These are phyloP conservation scores for Agapostemon virescens DNA, from an alignment of 2,888 invertebrate species.

Conservation along the genomic window DNA sequence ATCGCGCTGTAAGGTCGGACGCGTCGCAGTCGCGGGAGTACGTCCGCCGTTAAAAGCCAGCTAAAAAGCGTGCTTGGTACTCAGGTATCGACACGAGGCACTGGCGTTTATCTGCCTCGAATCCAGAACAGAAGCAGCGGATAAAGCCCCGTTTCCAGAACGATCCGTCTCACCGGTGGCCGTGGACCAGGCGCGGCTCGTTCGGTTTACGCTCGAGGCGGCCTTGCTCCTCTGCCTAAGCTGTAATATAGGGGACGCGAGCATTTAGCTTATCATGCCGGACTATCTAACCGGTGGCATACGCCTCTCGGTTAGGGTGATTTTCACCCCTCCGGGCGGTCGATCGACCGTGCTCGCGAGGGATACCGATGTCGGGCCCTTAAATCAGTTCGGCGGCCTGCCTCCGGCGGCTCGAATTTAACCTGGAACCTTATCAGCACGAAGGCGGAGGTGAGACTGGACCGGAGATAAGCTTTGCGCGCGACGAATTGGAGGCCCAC, in stretches of 20 bases:
- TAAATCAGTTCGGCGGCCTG: conserved; percentile 77
- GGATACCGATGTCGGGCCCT: conserved; percentile 58
- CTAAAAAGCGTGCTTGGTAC: not conserved
- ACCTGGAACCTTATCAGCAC: conserved; percentile 73
- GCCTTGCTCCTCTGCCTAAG: conserved; percentile 33
- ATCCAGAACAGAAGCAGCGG: conserved; percentile 43
- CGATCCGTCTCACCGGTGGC: conserved; percentile 54
- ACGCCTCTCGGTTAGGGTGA: conserved; percentile 71
- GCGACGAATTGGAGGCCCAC: conserved; percentile 50
- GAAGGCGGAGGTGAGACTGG: conserved; percentile 60
- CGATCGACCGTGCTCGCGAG: conserved; percentile 31
- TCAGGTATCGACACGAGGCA: conserved; percentile 1
- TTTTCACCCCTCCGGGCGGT: conserved; percentile 66
- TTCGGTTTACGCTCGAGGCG: conserved; percentile 63
- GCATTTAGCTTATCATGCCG: conserved; percentile 78
- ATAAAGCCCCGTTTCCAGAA: conserved; percentile 27
- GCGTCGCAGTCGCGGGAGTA: not conserved
- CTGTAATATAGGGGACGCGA: conserved; percentile 71
- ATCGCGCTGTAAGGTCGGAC: not conserved
- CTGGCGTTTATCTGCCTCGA: conserved; percentile 29
- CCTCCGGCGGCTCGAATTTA: conserved; percentile 75
- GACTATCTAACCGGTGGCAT: conserved; percentile 77
- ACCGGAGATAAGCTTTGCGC: conserved; percentile 69
- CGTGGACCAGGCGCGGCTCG: conserved; percentile 34
- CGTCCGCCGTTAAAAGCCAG: not conserved